A percentile compares a stretch with the other conserved stretches of the same genome.
phyloP scores from a whole-genome alignment of 1,140 invertebrate species.

The Coenobita brevimanus region DNA sequence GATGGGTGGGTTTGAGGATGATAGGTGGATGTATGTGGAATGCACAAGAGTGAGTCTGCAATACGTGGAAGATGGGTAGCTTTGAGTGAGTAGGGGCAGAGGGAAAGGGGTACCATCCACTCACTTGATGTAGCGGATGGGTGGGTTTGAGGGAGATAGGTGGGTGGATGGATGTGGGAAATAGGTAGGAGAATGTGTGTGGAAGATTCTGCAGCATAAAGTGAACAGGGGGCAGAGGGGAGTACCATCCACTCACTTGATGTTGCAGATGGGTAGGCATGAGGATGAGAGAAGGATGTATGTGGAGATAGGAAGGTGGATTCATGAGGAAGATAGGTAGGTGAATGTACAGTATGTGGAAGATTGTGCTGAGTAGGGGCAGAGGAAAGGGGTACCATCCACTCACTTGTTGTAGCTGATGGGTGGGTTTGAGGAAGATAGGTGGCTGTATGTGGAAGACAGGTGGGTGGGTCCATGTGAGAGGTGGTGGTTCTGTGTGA shows the following conservation, averaged over 20 bases:
- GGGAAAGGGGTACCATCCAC: too few species aligned
- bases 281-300: neutral
- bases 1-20: too few species aligned
- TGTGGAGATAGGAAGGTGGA: neutral
- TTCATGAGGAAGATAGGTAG: neutral
- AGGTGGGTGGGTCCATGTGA: neutral
- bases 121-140: too few species aligned
- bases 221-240: neutral
- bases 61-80: neutral
- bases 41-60: neutral
- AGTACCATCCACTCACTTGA: too few species aligned
- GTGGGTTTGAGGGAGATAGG: too few species aligned
- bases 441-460: neutral
- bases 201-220: neutral
- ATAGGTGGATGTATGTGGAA: neutral
- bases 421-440: too few species aligned
- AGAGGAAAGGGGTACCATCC: constrained; percentile 1
- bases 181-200: neutral
- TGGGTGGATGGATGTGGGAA: neutral
- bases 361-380: neutral
- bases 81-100: neutral
- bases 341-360: neutral
- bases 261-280: neutral
- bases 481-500: neutral
- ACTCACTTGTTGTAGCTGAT: too few species aligned